A percentile compares a stretch with the other conserved stretches of the same genome.
Evolutionary conservation across 2,797 vertebrate species (phyloP).

Genomic region (Sarcophilus harrisii): DNA sequence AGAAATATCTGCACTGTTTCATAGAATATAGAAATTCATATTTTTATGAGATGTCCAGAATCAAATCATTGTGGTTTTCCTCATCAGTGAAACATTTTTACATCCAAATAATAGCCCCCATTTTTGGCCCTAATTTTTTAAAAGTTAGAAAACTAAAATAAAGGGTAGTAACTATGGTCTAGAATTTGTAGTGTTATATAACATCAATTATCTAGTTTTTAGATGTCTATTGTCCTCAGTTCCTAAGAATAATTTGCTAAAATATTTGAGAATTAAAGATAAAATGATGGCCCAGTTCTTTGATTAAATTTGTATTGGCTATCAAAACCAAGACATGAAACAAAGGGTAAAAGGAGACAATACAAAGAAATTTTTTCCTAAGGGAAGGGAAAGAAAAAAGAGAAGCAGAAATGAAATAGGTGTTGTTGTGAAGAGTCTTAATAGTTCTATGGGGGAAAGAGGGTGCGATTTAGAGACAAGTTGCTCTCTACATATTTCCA

Average conservation of each 20-base stretch:
- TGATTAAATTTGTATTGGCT: neutral
- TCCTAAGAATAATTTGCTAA: neutral
- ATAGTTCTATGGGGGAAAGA: neutral
- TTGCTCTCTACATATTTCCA: neutral
- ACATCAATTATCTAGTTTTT: neutral
- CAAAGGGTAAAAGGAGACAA: neutral
- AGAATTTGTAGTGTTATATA: neutral
- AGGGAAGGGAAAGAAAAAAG: neutral
- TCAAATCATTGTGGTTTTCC: no score
- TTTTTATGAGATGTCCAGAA: neutral
- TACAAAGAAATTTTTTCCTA: neutral
- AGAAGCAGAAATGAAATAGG: neutral
- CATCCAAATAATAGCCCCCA: neutral
- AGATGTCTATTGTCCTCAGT: neutral
- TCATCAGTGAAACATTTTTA: neutral
- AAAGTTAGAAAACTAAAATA: neutral
- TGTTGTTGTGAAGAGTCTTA: neutral
- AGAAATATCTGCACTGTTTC: neutral
- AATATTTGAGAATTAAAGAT: neutral
- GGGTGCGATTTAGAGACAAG: neutral
- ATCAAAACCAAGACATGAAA: neutral
- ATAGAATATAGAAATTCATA: neutral
- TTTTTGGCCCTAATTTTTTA: neutral
- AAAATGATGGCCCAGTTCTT: neutral
- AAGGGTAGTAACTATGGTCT: neutral